Conservation (phyloP, 2,797 vertebrate genomes). For the Acomys russatus region DNA sequence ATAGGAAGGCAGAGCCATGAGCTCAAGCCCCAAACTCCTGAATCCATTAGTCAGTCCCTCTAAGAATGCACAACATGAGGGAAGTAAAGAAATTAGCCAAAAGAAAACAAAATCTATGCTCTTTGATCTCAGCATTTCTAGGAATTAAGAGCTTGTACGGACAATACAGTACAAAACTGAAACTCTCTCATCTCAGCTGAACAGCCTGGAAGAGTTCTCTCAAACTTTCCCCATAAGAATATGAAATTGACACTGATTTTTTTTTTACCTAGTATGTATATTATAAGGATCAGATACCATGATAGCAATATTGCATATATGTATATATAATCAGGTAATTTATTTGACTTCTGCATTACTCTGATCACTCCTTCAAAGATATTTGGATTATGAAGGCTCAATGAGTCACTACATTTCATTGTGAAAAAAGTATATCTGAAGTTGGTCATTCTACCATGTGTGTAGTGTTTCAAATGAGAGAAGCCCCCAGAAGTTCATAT, state of each 20-base stretch:
- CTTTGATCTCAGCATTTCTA: neutral
- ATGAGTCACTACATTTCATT: neutral
- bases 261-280: neutral
- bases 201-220: neutral
- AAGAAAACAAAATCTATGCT: neutral
- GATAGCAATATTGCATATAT: neutral
- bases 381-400: neutral
- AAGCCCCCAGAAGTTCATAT: fast-evolving
- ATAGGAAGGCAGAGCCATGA: neutral
- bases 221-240: neutral
- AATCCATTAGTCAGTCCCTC: neutral
- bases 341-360: neutral
- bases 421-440: neutral
- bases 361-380: neutral
- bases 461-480: neutral
- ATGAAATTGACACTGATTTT: neutral
- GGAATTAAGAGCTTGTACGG: neutral
- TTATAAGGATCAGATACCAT: neutral
- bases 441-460: neutral
- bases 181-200: neutral
- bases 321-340: neutral
- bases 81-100: neutral
- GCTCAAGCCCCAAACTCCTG: neutral
- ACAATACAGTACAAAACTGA: neutral
- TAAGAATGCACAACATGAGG: neutral